A percentile compares a stretch with the other conserved stretches of the same genome.
These are phyloP conservation scores for Eunapius fragilis DNA, from an alignment of 37 sponge, comb jelly and placozoan species.

Conservation along the genomic window DNA sequence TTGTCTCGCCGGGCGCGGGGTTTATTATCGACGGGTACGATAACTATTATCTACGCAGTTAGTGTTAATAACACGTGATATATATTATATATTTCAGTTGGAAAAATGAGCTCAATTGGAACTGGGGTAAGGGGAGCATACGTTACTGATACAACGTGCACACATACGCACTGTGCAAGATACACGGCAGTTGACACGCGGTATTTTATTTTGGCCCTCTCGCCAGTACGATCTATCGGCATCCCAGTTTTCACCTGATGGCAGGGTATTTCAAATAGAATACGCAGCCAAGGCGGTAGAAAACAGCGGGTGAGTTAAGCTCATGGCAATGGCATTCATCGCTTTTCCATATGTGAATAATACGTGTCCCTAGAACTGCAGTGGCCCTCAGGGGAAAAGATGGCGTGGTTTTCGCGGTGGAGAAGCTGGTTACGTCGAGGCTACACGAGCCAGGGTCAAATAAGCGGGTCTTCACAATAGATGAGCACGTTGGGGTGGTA, in stretches of 20 bases:
- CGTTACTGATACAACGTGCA: neutral
- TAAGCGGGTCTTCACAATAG: slow-evolving; percentile 86
- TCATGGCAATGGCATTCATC: neutral
- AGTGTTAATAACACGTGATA: slow-evolving; percentile 14
- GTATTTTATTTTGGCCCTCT: neutral
- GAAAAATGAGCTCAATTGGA: slow-evolving; percentile 92
- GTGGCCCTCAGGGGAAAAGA: slow-evolving; percentile 89
- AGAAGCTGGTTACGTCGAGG: slow-evolving; percentile 92
- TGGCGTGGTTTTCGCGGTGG: slow-evolving; percentile 98
- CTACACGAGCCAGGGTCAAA: slow-evolving; percentile 86
- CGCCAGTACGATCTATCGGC: slow-evolving; percentile 93
- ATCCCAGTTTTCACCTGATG: slow-evolving; percentile 95
- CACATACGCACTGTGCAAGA: neutral
- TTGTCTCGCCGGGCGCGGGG: neutral
- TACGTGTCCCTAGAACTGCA: slow-evolving; percentile 52
- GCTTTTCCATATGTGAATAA: neutral
- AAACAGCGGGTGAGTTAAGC: slow-evolving; percentile 87
- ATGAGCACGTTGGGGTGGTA: slow-evolving; percentile 92
- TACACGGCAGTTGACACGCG: neutral
- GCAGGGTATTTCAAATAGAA: slow-evolving; percentile 95
- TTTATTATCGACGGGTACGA: neutral
- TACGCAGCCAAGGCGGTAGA: slow-evolving; percentile 96
- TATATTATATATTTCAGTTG: neutral
- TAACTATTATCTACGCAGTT: slow-evolving; percentile 3
- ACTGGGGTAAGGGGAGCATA: slow-evolving; percentile 74